Base-by-base conservation (phyloP, 2,888 invertebrate genomes). In the Caradrina clavipalpis region DNA sequence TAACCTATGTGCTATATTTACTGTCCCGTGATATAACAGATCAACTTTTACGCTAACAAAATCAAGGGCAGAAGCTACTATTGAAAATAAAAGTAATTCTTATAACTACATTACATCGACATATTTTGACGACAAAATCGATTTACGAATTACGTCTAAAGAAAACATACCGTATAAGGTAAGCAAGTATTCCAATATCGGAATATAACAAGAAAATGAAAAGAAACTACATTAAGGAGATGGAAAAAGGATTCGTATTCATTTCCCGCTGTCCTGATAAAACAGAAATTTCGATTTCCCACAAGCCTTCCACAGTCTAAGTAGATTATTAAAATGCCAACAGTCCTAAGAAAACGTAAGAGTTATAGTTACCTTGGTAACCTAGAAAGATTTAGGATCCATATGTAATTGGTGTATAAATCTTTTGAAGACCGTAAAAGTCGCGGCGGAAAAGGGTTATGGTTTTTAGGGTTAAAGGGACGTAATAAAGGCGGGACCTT, bases 341-440 rank as follows among this genome's bases (percentile, higher is more conserved):
- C 31, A 50, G 4, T 22, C 26, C 31, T 53, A 54, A 57, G 26
- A 49, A 66, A 45, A 51, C 60, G 21, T 0, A 54, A 58, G 63
- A 73, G 13, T 51, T 47, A 73, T 26, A 51, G 55, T 22, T 31
- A 54, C 51, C 49, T 56, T 54, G 42, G 59, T 53, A 31, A 53
- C 53, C 69, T 49, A 65, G 65, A 69, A 66, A 78, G 78, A 78
- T 79, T 78, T 57, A 75, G n/a, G 54, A 56, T 56, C 69, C 73
- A 62, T 72, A 73, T 55, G 57, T 83, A 81, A 73, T 82, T 82
- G 81, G 69, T 71, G 73, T 76, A 82, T 82, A 82, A 82, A 82
- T 82, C 78, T 74, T 53, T 19, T 8, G 59, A 35, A 60, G 64
- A 60, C 59, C 81, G 72, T 77, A 73, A 83, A 79, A 74, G 79